phyloP scores from a whole-genome alignment of 2,113 vertebrate species.

The Lycaon pictus region DNA sequence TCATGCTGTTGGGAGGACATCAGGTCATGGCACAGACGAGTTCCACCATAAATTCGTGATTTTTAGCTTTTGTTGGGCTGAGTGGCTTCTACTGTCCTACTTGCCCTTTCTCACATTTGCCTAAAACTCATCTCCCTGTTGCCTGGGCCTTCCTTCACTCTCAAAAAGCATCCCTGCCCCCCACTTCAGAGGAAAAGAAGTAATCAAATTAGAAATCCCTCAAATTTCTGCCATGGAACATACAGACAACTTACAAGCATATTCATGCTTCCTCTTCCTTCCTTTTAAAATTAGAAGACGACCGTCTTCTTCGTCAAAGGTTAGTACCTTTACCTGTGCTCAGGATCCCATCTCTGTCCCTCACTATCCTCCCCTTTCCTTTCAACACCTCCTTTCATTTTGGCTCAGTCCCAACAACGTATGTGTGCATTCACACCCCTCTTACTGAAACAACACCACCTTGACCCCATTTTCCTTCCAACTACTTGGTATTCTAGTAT shows the following conservation, averaged over 20 bases:
- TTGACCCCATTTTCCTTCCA: neutral
- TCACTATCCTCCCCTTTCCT: neutral
- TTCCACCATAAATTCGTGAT: neutral
- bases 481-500: neutral
- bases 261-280: neutral
- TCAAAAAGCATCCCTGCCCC: neutral
- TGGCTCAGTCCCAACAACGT: neutral
- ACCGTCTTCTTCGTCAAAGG: neutral
- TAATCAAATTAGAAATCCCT: neutral
- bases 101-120: neutral
- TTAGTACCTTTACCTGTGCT: neutral
- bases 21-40: neutral
- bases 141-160: neutral
- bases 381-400: neutral
- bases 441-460: neutral
- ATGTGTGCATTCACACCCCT: neutral
- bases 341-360: neutral
- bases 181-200: neutral
- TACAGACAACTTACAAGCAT: neutral
- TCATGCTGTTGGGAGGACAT: neutral
- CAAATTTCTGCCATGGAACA: neutral
- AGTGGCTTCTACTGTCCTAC: neutral
- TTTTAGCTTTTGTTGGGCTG: neutral
- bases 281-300: neutral
- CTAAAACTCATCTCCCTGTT: neutral